Evolutionary conservation across 2,888 invertebrate genomes (phyloP).

Genomic region (Epinotia nisella): DNA sequence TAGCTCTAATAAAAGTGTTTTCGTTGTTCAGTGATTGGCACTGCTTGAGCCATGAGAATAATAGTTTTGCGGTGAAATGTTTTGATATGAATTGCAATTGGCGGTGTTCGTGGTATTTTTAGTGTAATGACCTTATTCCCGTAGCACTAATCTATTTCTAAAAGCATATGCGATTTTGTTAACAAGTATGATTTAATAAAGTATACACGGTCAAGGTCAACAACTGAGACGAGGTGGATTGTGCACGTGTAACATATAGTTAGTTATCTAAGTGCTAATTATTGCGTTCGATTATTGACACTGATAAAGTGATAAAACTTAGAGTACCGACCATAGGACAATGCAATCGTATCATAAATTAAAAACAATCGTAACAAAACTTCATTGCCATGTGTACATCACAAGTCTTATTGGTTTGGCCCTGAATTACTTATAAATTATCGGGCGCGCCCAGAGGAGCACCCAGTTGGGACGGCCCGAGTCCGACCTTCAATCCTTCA

Average conservation of each 20-base stretch:
- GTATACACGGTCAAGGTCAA: conserved; percentile 8
- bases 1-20: conserved; percentile 61
- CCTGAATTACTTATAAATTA: conserved; percentile 31
- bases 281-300: conserved; percentile 1
- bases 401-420: conserved; percentile 24
- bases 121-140: conserved; percentile 31
- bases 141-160: conserved; percentile 29
- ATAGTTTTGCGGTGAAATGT: conserved; percentile 21
- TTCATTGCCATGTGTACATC: background rate
- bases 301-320: background rate
- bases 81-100: conserved; percentile 27
- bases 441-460: conserved; percentile 56
- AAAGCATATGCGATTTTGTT: conserved; percentile 26
- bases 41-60: conserved; percentile 22
- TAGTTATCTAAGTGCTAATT: background rate
- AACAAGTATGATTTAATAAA: conserved; percentile 36
- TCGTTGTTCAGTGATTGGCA: conserved; percentile 61
- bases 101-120: conserved; percentile 23
- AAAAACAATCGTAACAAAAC: background rate
- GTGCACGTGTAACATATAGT: conserved; percentile 4
- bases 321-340: background rate
- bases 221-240: conserved; percentile 8
- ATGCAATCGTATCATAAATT: too few relatives aligned
- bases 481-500: conserved; percentile 55
- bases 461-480: conserved; percentile 52